A percentile compares a stretch with the other conserved stretches of the same genome.
phyloP scores from a whole-genome alignment of 2,113 vertebrate genomes.

The Phalacrocorax pelagicus region DNA sequence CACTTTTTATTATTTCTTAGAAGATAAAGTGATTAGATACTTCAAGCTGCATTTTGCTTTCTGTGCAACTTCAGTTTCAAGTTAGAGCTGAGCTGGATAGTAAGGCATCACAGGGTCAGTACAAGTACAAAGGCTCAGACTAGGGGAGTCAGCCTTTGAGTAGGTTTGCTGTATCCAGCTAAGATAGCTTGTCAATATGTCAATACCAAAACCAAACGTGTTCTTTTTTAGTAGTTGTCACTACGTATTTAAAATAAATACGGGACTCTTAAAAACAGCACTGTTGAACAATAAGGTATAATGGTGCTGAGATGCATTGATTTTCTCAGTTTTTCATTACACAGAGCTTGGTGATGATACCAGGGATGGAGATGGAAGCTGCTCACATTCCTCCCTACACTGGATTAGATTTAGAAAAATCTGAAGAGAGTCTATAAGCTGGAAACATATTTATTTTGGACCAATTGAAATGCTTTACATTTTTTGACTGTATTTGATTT shows the following conservation, averaged over 20 bases:
- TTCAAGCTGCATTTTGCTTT: background rate
- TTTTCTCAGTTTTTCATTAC: background rate
- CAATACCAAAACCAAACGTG: background rate
- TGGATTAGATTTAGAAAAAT: background rate
- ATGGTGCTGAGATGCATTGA: background rate
- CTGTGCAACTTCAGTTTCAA: background rate
- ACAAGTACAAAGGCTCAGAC: background rate
- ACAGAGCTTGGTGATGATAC: background rate
- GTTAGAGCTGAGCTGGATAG: background rate
- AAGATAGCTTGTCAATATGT: background rate
- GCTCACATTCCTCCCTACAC: background rate
- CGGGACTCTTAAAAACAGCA: background rate
- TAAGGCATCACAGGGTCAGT: background rate
- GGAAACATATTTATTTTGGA: background rate
- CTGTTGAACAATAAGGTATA: background rate
- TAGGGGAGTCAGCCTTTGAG: background rate
- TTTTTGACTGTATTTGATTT: background rate
- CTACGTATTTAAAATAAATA: background rate
- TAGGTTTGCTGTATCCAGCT: background rate
- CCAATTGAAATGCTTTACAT: background rate
- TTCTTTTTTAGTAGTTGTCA: background rate
- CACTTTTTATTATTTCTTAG: background rate
- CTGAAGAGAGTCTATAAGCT: background rate
- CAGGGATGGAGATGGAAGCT: background rate
- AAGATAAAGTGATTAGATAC: background rate